Base-by-base conservation (phyloP, 2,113 vertebrate genomes). In the Pomatostomus ruficeps region DNA sequence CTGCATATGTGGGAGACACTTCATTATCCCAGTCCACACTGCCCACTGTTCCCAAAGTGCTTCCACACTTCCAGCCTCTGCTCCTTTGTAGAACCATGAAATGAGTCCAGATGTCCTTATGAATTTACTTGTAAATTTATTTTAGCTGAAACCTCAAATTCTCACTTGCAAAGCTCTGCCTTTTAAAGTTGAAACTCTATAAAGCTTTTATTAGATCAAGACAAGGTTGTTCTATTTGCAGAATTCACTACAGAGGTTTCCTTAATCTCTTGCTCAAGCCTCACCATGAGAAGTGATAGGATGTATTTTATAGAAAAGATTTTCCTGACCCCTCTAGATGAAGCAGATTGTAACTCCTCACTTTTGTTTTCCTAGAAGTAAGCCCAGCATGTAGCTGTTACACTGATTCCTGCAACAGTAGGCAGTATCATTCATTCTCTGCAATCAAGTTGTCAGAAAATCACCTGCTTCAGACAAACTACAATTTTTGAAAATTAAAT, bases 1-100 rank as follows among this genome's bases (percentile, higher is more conserved):
- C 31, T 48, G 17, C 3, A 0, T 28, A 16, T 5, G 19, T n/a
- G 22, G 38, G 48, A 46, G 24, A 46, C 29, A 14, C 21, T 68
- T 14, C 4, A 0, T 33, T 55, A 35, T 7, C n/a, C 26, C 40
- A 43, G 15, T 14, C 17, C 31, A 8, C 0, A 0, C 10, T 31
- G 12, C 19, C 9, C 35, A 1, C 2, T 1, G 18, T 25, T 78
- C 26, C 35, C 6, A 23, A 71, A 63, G 31, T n/a, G 13, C 23
- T 29, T 83, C 35, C 48, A 10, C 9, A 4, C 20, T 42, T 73
- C 17, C 2, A 12, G 25, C 20, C 10, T 2, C 10, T 40, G 8
- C 24, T 38, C 20, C 38, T 29, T 59, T 21, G 9, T 2, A 28
- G 11, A 16, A 55, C 48, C 42, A 7, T 33, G 31, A 65, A 84